Evolutionary conservation across 2,797 vertebrate genomes (phyloP).

Genomic region (Poecilia velifera): DNA sequence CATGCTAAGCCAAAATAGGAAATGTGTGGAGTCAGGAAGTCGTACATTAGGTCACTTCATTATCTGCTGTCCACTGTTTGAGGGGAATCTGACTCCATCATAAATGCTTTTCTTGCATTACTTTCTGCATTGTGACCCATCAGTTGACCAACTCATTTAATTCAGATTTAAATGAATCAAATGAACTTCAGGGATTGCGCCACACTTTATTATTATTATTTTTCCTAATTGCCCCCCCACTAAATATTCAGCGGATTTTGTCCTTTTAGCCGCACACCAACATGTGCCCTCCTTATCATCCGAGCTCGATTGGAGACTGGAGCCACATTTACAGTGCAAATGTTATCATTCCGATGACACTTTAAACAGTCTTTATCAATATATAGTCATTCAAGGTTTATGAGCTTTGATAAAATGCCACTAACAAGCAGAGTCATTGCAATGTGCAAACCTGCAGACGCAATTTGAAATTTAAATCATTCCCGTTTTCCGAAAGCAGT

Average conservation of each 20-base stretch:
- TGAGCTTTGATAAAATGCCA: conserved; percentile 97
- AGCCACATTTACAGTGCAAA: conserved; percentile 86
- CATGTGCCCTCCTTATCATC: conserved; percentile 73
- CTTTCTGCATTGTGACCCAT: not conserved
- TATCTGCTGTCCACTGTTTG: not conserved
- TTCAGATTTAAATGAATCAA: conserved; percentile 7
- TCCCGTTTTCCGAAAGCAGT: conserved; percentile 16
- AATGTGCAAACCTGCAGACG: conserved; percentile 41
- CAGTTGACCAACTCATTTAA: not conserved
- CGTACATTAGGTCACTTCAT: not conserved
- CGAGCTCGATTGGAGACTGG: conserved; percentile 62
- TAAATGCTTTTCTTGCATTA: not conserved
- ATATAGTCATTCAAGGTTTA: conserved; percentile 98
- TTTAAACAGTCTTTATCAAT: conserved; percentile 98
- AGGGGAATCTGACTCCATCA: not conserved
- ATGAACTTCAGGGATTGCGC: not conserved
- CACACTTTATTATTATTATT: not conserved
- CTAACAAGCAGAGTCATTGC: conserved; percentile 84
- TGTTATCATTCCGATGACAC: conserved; percentile 93
- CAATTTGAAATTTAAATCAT: conserved; percentile 21
- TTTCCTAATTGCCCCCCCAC: not conserved
- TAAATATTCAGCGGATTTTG: conserved; percentile 57
- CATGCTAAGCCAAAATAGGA: not conserved
- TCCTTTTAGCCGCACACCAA: conserved; percentile 47
- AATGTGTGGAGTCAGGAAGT: not conserved